Base-by-base conservation (phyloP, 2,113 vertebrate genomes). In the Cyprinodon brontotheroides region DNA sequence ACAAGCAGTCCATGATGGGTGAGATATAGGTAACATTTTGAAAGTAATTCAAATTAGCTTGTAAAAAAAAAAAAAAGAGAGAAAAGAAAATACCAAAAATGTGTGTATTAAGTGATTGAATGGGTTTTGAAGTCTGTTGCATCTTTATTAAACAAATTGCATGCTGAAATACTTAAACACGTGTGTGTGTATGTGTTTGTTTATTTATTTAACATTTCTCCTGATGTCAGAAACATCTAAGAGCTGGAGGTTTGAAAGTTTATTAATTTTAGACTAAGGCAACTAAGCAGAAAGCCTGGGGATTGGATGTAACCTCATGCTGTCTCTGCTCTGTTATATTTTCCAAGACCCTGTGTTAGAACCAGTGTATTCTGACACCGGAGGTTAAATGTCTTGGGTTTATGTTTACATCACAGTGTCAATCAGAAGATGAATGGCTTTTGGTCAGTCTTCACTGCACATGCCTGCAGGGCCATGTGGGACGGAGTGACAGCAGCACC, bases 331-430 rank as follows among this genome's bases (percentile, higher is more conserved):
- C n/a, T 38, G 17, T 11, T 40, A 61, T 43, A 43, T 68, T 14
- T 76, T 66, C 66, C 3, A 22, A 45, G 77, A 61, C 76, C 64
- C 20, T 57, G 79, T 14, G 65, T 14, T 3, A 67, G 2, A 66
- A 36, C 17, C 1, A 0, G 60, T 74, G 82, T 76, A 84, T 72
- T 78, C 70, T 68, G 85, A 89, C 83, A 82, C 87, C 79, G 70
- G 77, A 78, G 78, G 61, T 62, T 64, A 29, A 76, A 83, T 11
- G 78, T 70, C 8, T 64, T 64, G 3, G 43, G 11, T 47, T 47
- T 1, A 45, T 90, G 87, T 90, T 90, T 87, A 84, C 83, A 84
- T 41, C 79, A 84, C 85, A 86, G 41, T 61, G 79, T 75, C 81
- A 11, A 75, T 87, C 79, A 81, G 61, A 77, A 83, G 87, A 89